phyloP scores from a whole-genome alignment of 2,888 invertebrate species.

The Andrena haemorrhoa region DNA sequence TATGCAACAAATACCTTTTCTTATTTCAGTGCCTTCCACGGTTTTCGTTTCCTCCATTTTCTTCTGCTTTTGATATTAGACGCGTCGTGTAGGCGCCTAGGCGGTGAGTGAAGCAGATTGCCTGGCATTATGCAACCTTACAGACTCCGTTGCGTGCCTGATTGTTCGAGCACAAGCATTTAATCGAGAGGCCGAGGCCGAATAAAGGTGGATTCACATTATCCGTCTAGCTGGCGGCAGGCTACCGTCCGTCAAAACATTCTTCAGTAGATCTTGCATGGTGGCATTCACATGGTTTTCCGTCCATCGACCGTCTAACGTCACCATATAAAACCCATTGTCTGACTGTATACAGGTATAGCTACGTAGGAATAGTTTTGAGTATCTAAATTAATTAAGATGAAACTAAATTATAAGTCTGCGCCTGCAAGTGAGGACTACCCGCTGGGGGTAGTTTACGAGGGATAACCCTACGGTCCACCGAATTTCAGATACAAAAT shows the following conservation, averaged over 20 bases:
- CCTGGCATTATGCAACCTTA: slow-evolving; percentile 48
- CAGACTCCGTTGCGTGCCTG: slow-evolving; percentile 52
- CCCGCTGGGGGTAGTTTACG: too few relatives aligned
- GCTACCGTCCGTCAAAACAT: too few relatives aligned
- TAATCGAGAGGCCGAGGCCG: slow-evolving; percentile 33
- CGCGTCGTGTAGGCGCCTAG: slow-evolving; percentile 14
- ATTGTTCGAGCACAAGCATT: slow-evolving; percentile 42
- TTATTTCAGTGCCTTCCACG: background rate
- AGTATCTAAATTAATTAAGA: too few relatives aligned
- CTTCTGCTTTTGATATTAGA: background rate
- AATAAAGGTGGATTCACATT: slow-evolving; percentile 3
- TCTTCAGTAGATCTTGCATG: too few relatives aligned
- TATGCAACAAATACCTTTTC: background rate
- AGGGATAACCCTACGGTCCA: too few relatives aligned
- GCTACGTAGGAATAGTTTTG: background rate
- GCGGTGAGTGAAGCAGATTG: slow-evolving; percentile 20
- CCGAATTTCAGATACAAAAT: too few relatives aligned
- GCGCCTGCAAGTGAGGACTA: too few relatives aligned
- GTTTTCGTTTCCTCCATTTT: slow-evolving; percentile 13
- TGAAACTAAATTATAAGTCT: too few relatives aligned
- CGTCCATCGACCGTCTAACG: too few relatives aligned
- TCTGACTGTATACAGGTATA: background rate
- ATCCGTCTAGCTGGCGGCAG: too few relatives aligned
- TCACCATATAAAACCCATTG: too few relatives aligned
- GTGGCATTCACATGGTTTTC: too few relatives aligned